These are phyloP conservation scores for Sarcophaga rosellei DNA, from an alignment of 2,888 invertebrate species.

Conservation along the genomic window DNA sequence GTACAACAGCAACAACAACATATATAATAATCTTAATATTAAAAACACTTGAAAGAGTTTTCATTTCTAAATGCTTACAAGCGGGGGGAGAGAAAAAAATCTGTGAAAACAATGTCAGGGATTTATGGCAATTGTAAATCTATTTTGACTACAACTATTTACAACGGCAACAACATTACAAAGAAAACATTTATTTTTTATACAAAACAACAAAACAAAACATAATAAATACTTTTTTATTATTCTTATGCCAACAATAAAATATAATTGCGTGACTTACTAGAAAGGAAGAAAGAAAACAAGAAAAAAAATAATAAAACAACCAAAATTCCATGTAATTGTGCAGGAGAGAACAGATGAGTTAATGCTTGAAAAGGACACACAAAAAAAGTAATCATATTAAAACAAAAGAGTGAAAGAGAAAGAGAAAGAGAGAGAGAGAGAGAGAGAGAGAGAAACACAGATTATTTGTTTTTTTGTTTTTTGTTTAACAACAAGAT, in stretches of 20 bases:
- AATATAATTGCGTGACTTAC: slow-evolving; percentile 58
- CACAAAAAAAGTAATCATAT: neutral
- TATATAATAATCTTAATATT: neutral
- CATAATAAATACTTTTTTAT: neutral
- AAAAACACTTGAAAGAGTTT: neutral
- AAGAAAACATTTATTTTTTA: slow-evolving; percentile 32
- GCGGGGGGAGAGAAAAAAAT: neutral
- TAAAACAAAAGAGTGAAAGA: slow-evolving; percentile 1
- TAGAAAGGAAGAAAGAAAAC: neutral
- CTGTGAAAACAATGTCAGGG: slow-evolving; percentile 49
- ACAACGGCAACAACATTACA: slow-evolving; percentile 23
- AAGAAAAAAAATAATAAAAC: neutral
- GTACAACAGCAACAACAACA: neutral
- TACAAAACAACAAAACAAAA: too few relatives aligned
- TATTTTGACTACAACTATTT: slow-evolving; percentile 11
- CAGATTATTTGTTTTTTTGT: too few relatives aligned
- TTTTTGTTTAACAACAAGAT: slow-evolving; percentile 48
- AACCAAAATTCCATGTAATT: neutral
- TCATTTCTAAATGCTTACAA: too few relatives aligned
- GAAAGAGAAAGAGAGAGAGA: neutral
- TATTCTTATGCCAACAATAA: slow-evolving; percentile 37
- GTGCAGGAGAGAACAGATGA: neutral
- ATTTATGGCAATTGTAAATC: slow-evolving; percentile 54
- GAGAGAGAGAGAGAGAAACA: neutral
- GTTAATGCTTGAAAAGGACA: neutral